A percentile compares a stretch with the other conserved stretches of the same genome.
Evolutionary conservation across 2,797 vertebrate species (phyloP).

Genomic region (Gobio occitaniae): DNA sequence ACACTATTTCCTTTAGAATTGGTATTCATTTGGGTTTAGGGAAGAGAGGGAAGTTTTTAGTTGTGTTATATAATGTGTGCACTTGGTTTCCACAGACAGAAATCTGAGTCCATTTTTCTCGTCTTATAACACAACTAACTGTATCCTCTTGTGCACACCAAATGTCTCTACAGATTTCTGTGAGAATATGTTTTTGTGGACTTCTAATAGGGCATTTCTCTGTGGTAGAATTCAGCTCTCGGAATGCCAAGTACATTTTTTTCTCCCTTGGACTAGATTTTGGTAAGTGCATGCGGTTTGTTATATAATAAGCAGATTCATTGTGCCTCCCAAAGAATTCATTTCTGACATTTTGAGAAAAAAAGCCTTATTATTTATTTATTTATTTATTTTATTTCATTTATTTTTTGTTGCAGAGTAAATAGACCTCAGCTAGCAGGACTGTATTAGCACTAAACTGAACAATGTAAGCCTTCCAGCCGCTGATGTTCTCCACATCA

Average conservation of each 20-base stretch:
- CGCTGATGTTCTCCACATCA: conserved; percentile 4
- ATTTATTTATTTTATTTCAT: neutral
- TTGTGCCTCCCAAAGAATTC: conserved; percentile 5
- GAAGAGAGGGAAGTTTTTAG: neutral
- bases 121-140: neutral
- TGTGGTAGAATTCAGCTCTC: neutral
- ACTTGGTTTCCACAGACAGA: neutral
- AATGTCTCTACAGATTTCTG: conserved; percentile 5
- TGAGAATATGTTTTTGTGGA: conserved; percentile 14
- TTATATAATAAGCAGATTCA: conserved; percentile 18
- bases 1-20: conserved; percentile 11
- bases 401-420: neutral
- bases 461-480: neutral
- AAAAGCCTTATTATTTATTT: neutral
- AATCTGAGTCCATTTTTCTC: neutral
- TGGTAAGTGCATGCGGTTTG: neutral
- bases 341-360: conserved; percentile 26
- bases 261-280: conserved; percentile 1
- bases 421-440: neutral
- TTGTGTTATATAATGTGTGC: neutral
- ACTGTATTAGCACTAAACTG: neutral
- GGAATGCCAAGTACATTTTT: neutral
- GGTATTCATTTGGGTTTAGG: neutral
- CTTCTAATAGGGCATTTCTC: conserved; percentile 6
- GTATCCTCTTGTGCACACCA: neutral